A percentile compares a stretch with the other conserved stretches of the same genome.
Evolutionary conservation across 2,797 vertebrate species (phyloP).

Genomic region (Vireo griseus): DNA sequence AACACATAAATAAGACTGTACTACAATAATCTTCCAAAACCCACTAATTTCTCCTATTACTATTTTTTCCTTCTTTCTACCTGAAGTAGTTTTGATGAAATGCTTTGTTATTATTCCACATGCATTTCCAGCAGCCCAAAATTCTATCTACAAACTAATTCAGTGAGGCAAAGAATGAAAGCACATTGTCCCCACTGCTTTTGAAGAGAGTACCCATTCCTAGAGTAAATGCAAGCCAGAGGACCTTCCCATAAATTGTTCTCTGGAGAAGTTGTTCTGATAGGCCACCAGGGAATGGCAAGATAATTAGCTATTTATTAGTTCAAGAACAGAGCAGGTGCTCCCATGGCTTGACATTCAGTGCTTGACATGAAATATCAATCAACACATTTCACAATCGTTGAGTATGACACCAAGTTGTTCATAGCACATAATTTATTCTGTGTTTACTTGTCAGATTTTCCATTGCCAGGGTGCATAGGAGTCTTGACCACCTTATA

Average conservation of each 20-base stretch:
- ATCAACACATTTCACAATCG: background rate
- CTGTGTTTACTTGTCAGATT: background rate
- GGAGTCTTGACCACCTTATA: background rate
- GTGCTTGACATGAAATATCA: background rate
- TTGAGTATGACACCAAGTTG: background rate
- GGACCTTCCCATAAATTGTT: background rate
- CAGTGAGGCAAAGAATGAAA: background rate
- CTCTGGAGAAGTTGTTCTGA: background rate
- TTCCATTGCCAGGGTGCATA: background rate
- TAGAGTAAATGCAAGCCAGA: background rate
- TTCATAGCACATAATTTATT: background rate
- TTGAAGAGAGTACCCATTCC: background rate
- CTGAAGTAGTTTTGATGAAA: background rate
- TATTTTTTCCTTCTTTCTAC: background rate
- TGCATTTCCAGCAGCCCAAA: background rate
- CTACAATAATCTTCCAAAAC: background rate
- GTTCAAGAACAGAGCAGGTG: background rate
- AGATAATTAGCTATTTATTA: slow-evolving; percentile 19
- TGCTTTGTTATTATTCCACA: background rate
- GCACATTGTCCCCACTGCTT: background rate
- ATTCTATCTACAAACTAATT: background rate
- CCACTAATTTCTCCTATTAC: background rate
- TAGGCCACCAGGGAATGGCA: background rate
- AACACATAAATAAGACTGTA: background rate
- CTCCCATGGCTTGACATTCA: background rate